Evolutionary conservation across 2,888 invertebrate species (phyloP), one percentile per base, ranked within the genome.

Genomic region (Seira sanloemensis): DNA sequence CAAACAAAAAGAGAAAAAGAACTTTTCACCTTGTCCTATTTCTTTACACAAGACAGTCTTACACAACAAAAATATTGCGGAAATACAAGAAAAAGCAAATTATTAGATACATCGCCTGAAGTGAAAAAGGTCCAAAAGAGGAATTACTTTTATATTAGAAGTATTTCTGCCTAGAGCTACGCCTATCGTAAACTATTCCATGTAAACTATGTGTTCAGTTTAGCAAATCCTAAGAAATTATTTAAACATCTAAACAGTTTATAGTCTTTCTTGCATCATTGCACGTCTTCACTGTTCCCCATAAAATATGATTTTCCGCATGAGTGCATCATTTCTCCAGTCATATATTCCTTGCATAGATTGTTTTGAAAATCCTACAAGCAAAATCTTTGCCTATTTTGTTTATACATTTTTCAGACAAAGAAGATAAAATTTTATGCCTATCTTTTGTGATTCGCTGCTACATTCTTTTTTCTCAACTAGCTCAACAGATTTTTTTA

Each of bases 21-120:
- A n/a, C n/a, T n/a, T n/a, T n/a, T n/a, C n/a, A n/a, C 67, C 23
- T 25, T 25, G 23, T 67, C 16, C 9, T 67, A 58, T 5, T 58
- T 9, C n/a, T 67, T 25, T 67, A 25, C 24, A 80, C 74, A 80
- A 74, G 79, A 67, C 79, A 80, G 79, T 80, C 79, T 80, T 80
- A 80, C 78, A 78, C 71, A 67, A 78, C 21, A 69, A 50, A 50
- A 12, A 16, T 50, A 50, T 50, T 50, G 50, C 50, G 71, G 62
- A 71, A 12, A 12, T 50, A 50, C 78, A 26, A 18, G 27, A 24
- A 68, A 50, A n/a, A 50, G 50, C 50, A 12, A 50, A 37, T 7
- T 12, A 12, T 50, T 50, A 16, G 16, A 50, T 50, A 16, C 5
- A 50, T 50, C 2, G 16, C 50, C n/a, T 37, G 37, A 37, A 12